phyloP scores from a whole-genome alignment of 1,140 invertebrate genomes.

The Patella vulgata region DNA sequence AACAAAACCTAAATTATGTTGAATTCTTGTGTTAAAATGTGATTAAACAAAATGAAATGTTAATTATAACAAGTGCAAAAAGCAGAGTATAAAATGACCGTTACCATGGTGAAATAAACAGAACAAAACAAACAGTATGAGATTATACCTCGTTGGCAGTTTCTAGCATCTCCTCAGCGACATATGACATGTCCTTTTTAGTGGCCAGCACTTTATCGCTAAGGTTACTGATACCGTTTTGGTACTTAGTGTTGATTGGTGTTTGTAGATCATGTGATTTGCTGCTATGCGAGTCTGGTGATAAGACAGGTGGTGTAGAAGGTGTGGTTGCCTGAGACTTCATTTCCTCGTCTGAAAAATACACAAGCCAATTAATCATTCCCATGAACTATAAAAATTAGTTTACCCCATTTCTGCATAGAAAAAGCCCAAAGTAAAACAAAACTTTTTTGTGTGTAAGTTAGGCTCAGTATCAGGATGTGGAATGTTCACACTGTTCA shows the following conservation, averaged over 20 bases:
- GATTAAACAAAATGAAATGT: too few relatives aligned
- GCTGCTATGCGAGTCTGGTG: neutral
- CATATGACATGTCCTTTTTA: conserved; percentile 37
- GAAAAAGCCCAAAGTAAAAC: too few relatives aligned
- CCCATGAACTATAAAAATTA: too few relatives aligned
- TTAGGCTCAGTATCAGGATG: too few relatives aligned
- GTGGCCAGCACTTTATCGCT: conserved; percentile 43
- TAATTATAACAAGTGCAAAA: too few relatives aligned
- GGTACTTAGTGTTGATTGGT: conserved; percentile 22
- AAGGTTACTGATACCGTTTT: conserved; percentile 35
- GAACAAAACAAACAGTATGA: neutral
- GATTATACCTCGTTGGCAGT: conserved; percentile 43
- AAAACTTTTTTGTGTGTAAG: too few relatives aligned
- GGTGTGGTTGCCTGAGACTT: neutral
- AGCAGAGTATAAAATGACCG: neutral
- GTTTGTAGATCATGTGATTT: conserved; percentile 9
- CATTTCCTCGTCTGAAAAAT: neutral
- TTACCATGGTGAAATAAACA: neutral
- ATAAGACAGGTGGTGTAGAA: neutral
- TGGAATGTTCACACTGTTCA: too few relatives aligned
- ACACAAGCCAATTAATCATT: conserved; percentile 12
- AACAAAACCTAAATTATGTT: too few relatives aligned
- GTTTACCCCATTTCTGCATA: too few relatives aligned
- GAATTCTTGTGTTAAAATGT: too few relatives aligned
- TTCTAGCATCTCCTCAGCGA: conserved; percentile 42